Percentiles rank a stretch among this genome's conserved stretches.
Evolutionary conservation across 2,888 invertebrate species (phyloP).

Genomic region (Amblyjoppa proteus): DNA sequence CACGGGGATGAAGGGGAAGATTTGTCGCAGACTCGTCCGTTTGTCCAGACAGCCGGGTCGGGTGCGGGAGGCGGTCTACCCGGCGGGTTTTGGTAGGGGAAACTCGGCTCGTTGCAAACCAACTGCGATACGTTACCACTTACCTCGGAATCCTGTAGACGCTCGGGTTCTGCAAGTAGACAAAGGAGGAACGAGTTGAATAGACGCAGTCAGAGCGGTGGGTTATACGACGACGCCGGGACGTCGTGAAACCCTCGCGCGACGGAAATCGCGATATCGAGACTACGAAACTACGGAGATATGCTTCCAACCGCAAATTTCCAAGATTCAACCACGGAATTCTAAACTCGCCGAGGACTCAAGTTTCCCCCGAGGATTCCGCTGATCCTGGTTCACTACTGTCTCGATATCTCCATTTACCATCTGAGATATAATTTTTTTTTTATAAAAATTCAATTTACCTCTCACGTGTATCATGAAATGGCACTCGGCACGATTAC

Average conservation of each 20-base stretch:
- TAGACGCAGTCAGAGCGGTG: slow-evolving; percentile 17
- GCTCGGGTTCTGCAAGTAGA: slow-evolving; percentile 72
- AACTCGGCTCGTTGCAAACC: slow-evolving; percentile 43
- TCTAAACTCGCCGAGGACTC: not conserved
- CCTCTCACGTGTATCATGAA: slow-evolving; percentile 88
- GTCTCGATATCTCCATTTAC: slow-evolving; percentile 4
- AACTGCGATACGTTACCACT: slow-evolving; percentile 72
- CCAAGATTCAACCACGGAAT: slow-evolving; percentile 9
- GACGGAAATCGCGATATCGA: slow-evolving; percentile 33
- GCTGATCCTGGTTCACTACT: not conserved
- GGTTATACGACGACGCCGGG: not conserved
- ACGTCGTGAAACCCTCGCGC: not conserved
- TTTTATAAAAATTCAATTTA: slow-evolving; percentile 77
- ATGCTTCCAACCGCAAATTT: slow-evolving; percentile 21
- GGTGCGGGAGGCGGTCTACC: slow-evolving; percentile 3
- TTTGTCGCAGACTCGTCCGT: slow-evolving; percentile 35
- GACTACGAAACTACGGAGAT: slow-evolving; percentile 13
- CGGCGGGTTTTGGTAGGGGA: not conserved
- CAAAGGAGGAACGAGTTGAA: slow-evolving; percentile 62
- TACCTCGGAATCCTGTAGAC: slow-evolving; percentile 77
- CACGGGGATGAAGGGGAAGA: slow-evolving; percentile 19
- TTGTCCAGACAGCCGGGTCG: slow-evolving; percentile 9
- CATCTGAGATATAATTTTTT: not conserved
- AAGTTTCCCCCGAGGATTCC: not conserved
- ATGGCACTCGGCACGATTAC: slow-evolving; percentile 88